Conservation (phyloP, 2,797 vertebrate genomes). For the Iguana delicatissima region DNA sequence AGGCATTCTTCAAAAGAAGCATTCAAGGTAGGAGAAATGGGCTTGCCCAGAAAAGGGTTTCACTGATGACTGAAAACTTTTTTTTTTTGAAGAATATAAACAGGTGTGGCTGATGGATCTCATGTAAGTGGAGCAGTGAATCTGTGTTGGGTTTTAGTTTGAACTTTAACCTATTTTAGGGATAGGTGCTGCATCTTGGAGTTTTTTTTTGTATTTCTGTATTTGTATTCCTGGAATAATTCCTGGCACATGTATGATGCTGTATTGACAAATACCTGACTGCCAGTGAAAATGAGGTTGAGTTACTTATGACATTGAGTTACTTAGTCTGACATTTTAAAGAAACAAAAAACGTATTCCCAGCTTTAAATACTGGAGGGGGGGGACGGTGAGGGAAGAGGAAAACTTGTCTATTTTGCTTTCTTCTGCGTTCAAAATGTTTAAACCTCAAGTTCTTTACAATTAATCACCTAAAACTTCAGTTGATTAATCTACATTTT, state of each 20-base stretch:
- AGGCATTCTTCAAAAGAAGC: constrained; percentile 99
- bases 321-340: background rate
- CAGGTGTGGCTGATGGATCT: background rate
- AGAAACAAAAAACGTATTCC: background rate
- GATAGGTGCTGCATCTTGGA: too few species aligned
- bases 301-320: too few species aligned
- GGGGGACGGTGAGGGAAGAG: background rate
- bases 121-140: too few species aligned
- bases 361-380: background rate
- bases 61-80: background rate
- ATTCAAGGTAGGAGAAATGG: constrained; percentile 90
- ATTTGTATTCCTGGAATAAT: too few species aligned
- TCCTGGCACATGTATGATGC: too few species aligned
- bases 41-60: constrained; percentile 19
- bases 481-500: background rate
- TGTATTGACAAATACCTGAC: too few species aligned
- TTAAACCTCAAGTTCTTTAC: background rate
- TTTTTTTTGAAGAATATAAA: background rate
- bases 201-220: too few species aligned
- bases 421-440: too few species aligned
- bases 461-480: background rate
- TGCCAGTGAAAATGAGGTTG: too few species aligned
- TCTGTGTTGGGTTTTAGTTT: too few species aligned
- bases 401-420: too few species aligned
- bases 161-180: too few species aligned